These are phyloP conservation scores for Caenorhabditis sp. DNA, from an alignment of 2,888 invertebrate species.

Conservation along the genomic window DNA sequence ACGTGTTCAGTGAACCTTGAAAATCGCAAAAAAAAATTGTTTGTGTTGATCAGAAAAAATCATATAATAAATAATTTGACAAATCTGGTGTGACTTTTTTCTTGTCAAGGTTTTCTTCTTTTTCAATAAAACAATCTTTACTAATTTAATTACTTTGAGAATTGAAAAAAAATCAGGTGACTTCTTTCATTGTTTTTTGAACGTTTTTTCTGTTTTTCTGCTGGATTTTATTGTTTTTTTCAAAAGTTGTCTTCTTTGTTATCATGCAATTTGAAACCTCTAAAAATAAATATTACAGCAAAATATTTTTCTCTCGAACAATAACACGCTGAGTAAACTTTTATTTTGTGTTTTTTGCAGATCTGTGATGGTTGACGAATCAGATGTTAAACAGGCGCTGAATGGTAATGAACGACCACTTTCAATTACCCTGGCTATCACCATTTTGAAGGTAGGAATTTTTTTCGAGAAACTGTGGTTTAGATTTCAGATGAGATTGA, in stretches of 20 bases:
- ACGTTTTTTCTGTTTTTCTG: too few relatives aligned
- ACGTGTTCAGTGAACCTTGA: too few relatives aligned
- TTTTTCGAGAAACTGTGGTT: too few relatives aligned
- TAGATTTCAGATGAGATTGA: too few relatives aligned
- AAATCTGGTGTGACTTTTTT: not conserved
- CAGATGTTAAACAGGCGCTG: conserved; percentile 33
- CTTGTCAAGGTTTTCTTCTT: not conserved
- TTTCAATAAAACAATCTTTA: not conserved
- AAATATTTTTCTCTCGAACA: not conserved
- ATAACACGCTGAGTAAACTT: not conserved
- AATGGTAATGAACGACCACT: conserved; percentile 47
- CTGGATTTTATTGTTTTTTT: too few relatives aligned
- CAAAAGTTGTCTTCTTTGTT: not conserved
- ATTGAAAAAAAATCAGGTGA: not conserved
- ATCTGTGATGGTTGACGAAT: conserved; percentile 30
- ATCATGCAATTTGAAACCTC: not conserved
- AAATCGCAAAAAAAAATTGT: not conserved
- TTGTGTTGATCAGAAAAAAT: not conserved
- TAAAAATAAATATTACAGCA: not conserved
- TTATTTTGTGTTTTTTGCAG: not conserved
- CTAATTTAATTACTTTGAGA: not conserved
- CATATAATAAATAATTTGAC: not conserved
- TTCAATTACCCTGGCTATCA: conserved; percentile 37
- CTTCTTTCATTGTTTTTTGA: not conserved
- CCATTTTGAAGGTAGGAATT: conserved; percentile 37